These are phyloP conservation scores for Oreochromis grahami DNA, from an alignment of 2,797 vertebrate species.

Conservation along the genomic window DNA sequence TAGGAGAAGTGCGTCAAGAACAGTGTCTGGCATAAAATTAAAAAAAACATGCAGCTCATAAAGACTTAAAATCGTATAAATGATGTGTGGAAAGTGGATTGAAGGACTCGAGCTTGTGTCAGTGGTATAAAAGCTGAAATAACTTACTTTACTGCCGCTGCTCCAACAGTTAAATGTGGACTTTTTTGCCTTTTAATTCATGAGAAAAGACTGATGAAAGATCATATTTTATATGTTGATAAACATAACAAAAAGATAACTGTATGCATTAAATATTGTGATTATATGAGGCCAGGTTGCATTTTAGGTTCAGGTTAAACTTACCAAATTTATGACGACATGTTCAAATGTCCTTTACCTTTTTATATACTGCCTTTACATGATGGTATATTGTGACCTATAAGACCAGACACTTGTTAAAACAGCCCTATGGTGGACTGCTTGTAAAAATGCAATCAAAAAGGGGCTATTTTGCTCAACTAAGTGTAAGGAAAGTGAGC, in stretches of 20 bases:
- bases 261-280: not conserved
- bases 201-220: fast-evolving
- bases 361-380: not conserved
- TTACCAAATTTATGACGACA: not conserved
- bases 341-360: not conserved
- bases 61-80: not conserved
- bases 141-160: not conserved
- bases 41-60: not conserved
- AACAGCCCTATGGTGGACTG: not conserved
- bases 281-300: not conserved
- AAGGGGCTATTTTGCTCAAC: not conserved
- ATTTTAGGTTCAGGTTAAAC: not conserved
- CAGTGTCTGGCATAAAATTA: not conserved
- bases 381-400: not conserved
- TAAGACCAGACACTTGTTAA: not conserved
- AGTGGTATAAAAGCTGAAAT: not conserved
- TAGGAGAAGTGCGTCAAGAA: not conserved
- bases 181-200: not conserved
- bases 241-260: not conserved
- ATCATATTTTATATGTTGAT: not conserved
- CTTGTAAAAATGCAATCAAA: not conserved
- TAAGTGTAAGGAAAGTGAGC: not conserved
- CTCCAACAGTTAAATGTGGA: not conserved
- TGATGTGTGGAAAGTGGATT: not conserved
- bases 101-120: not conserved